phyloP scores from a whole-genome alignment of 2,888 invertebrate species.

The Drosophila buzzatii region DNA sequence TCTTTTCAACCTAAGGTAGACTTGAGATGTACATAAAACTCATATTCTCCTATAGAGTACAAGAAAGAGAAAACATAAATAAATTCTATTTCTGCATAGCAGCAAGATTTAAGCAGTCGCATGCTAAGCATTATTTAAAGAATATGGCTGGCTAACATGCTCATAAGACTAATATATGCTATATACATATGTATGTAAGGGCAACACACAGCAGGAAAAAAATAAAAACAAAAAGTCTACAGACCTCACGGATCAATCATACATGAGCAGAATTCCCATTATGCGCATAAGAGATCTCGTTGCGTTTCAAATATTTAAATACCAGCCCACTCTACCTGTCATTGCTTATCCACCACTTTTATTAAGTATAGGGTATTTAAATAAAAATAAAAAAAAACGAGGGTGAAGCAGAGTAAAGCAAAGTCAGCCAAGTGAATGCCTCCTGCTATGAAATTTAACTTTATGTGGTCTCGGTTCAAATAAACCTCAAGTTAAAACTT shows the following conservation, averaged over 20 bases:
- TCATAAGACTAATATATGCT: neutral
- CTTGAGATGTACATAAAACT: too few relatives aligned
- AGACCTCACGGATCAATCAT: neutral
- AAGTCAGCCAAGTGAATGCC: conserved; percentile 26
- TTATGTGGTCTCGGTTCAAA: conserved; percentile 62
- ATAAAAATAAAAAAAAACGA: neutral
- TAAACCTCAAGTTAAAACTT: conserved; percentile 58
- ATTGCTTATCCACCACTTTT: neutral
- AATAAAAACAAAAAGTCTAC: too few relatives aligned
- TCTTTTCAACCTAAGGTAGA: too few relatives aligned
- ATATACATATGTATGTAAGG: too few relatives aligned
- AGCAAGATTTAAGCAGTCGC: too few relatives aligned
- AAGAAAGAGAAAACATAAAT: too few relatives aligned
- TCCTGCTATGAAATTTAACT: conserved; percentile 59
- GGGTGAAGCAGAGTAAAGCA: neutral
- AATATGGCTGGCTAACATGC: too few relatives aligned
- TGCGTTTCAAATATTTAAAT: neutral
- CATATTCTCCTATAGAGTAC: too few relatives aligned
- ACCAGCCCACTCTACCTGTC: too few relatives aligned
- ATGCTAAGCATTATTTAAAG: too few relatives aligned
- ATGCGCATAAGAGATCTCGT: neutral
- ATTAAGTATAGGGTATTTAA: conserved; percentile 8
- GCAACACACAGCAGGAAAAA: too few relatives aligned
- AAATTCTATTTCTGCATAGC: too few relatives aligned
- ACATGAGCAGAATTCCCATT: neutral